Percentiles rank a stretch among this genome's conserved stretches.
phyloP scores from a whole-genome alignment of 2,797 vertebrate genomes.

The Trachurus trachurus region DNA sequence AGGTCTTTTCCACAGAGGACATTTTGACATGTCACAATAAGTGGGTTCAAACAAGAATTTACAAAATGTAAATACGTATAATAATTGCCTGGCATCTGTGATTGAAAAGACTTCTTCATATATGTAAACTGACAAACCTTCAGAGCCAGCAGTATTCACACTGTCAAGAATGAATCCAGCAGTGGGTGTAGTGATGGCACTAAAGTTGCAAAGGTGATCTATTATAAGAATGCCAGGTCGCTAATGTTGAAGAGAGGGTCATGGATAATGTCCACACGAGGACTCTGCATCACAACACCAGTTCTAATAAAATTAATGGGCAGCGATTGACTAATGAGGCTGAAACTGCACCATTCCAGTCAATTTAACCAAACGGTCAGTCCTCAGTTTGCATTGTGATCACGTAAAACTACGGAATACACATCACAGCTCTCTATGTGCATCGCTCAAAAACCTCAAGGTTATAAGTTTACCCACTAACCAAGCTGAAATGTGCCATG shows the following conservation, averaged over 20 bases:
- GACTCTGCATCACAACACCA: conserved; percentile 40
- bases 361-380: conserved; percentile 57
- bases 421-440: not conserved
- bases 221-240: conserved; percentile 21
- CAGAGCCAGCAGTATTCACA: too few species aligned
- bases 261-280: conserved; percentile 35
- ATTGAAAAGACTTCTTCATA: too few species aligned
- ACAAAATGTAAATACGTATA: too few species aligned
- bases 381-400: conserved; percentile 27
- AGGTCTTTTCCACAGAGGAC: not conserved
- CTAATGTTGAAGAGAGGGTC: conserved; percentile 37
- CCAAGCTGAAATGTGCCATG: conserved; percentile 6
- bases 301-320: conserved; percentile 61
- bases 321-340: conserved; percentile 65
- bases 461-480: conserved; percentile 3
- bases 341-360: conserved; percentile 65
- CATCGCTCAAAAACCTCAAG: not conserved
- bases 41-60: not conserved
- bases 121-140: too few species aligned
- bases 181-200: not conserved
- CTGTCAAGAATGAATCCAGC: too few species aligned
- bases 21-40: not conserved
- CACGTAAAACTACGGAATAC: conserved; percentile 25
- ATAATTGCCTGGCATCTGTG: too few species aligned
- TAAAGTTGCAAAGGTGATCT: conserved; percentile 13